Percentiles rank a stretch among this genome's conserved stretches.
phyloP scores from a whole-genome alignment of 2,888 invertebrate genomes.

The Sinelater perroti region DNA sequence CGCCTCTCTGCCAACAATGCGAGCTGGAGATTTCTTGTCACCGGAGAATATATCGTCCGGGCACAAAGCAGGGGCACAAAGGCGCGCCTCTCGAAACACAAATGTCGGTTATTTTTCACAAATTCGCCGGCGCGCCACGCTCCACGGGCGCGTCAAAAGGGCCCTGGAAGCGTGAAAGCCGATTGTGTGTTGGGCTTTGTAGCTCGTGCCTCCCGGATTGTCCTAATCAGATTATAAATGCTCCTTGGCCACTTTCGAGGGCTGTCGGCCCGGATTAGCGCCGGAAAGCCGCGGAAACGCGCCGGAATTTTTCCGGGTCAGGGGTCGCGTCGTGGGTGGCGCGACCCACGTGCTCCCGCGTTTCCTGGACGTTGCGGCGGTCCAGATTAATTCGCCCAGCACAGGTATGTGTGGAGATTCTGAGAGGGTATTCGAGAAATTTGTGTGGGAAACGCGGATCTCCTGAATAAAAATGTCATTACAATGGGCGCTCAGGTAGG shows the following conservation, averaged over 20 bases:
- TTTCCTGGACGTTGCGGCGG: too few relatives aligned
- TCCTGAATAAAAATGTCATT: too few relatives aligned
- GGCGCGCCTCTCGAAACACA: conserved; percentile 40
- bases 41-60: conserved; percentile 34
- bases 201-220: conserved; percentile 50
- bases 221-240: conserved; percentile 49
- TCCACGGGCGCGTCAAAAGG: conserved; percentile 42
- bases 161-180: conserved; percentile 41
- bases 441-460: too few relatives aligned
- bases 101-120: conserved; percentile 52
- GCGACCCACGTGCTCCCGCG: too few relatives aligned
- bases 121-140: conserved; percentile 50
- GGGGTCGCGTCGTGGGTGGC: too few relatives aligned
- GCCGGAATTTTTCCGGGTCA: too few relatives aligned
- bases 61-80: conserved; percentile 26
- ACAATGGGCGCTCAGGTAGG: too few relatives aligned
- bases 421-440: too few relatives aligned
- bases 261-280: too few relatives aligned
- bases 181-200: conserved; percentile 44
- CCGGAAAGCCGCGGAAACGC: too few relatives aligned
- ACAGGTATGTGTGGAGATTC: too few relatives aligned
- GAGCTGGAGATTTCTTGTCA: conserved; percentile 34
- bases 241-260: conserved; percentile 39
- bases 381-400: too few relatives aligned
- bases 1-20: conserved; percentile 16